A percentile compares a stretch with the other conserved stretches of the same genome.
Conservation (phyloP, 2,113 vertebrate genomes). For the Azemiops feae region DNA sequence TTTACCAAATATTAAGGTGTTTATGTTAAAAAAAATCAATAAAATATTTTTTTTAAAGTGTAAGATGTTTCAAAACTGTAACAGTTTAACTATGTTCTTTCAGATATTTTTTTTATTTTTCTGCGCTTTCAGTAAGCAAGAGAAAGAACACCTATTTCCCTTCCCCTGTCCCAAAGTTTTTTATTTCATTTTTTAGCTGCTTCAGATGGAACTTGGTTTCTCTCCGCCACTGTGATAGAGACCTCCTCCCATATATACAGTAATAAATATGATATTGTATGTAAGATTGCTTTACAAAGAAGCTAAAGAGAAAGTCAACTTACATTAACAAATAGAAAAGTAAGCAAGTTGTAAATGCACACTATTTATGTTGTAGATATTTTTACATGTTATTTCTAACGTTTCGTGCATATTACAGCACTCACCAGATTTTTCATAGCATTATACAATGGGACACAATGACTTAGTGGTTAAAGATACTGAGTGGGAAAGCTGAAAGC, state of each 20-base stretch:
- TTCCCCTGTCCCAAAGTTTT: not conserved
- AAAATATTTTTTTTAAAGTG: not conserved
- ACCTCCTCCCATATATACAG: not conserved
- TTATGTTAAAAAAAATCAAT: too few relatives aligned
- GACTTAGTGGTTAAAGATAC: not conserved
- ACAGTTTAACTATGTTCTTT: conserved; percentile 1
- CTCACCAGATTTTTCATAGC: conserved; percentile 42
- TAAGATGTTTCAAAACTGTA: not conserved
- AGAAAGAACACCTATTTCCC: not conserved
- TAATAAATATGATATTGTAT: not conserved
- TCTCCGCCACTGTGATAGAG: not conserved
- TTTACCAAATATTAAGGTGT: too few relatives aligned
- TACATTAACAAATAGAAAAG: not conserved
- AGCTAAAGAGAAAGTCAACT: not conserved
- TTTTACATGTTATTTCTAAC: conserved; percentile 33
- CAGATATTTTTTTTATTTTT: not conserved
- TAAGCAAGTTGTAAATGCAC: not conserved
- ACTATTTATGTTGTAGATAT: conserved; percentile 21
- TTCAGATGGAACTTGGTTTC: not conserved
- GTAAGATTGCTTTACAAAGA: not conserved
- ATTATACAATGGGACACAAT: conserved; percentile 30
- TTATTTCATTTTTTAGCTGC: not conserved
- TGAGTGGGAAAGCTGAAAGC: not conserved
- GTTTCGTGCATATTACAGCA: conserved; percentile 16
- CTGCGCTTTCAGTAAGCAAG: not conserved